Evolutionary conservation across 2,888 invertebrate species (phyloP).

Genomic region (Drosophila limbata): DNA sequence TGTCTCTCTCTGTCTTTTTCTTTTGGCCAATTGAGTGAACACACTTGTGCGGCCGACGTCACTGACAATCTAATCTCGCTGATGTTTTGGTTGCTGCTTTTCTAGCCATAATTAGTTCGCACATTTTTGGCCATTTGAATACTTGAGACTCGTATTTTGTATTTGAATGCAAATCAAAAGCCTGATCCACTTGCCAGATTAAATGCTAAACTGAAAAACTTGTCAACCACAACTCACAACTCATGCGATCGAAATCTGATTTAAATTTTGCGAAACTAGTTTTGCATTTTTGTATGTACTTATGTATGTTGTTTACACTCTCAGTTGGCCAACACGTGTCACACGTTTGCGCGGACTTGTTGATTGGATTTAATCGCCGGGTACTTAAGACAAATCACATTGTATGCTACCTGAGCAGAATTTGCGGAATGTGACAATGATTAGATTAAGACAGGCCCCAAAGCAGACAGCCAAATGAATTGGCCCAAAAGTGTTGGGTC

Average conservation of each 20-base stretch:
- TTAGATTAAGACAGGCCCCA: slow-evolving; percentile 59
- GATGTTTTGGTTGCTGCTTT: slow-evolving; percentile 15
- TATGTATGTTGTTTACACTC: slow-evolving; percentile 16
- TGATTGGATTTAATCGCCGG: slow-evolving; percentile 42
- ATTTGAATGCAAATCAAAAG: slow-evolving; percentile 21
- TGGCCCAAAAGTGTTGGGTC: slow-evolving; percentile 42
- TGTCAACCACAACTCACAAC: slow-evolving; percentile 40
- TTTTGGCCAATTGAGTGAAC: slow-evolving; percentile 1
- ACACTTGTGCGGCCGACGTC: slow-evolving; percentile 43
- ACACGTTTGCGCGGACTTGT: slow-evolving; percentile 62
- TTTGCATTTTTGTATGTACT: neutral
- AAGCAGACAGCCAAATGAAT: slow-evolving; percentile 31
- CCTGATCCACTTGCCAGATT: slow-evolving; percentile 40
- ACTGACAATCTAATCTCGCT: slow-evolving; percentile 50
- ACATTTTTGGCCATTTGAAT: slow-evolving; percentile 20
- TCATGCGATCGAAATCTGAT: slow-evolving; percentile 30
- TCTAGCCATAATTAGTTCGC: slow-evolving; percentile 42
- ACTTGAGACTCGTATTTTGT: slow-evolving; percentile 15
- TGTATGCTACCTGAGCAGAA: slow-evolving; percentile 51
- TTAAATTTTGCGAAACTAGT: slow-evolving; percentile 25
- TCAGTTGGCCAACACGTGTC: slow-evolving; percentile 58
- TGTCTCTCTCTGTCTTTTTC: neutral
- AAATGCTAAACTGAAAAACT: slow-evolving; percentile 36
- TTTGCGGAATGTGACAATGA: slow-evolving; percentile 67
- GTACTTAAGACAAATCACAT: slow-evolving; percentile 19